These are phyloP conservation scores for Penaeus japonicus DNA, from an alignment of 1,140 invertebrate species.

Conservation along the genomic window DNA sequence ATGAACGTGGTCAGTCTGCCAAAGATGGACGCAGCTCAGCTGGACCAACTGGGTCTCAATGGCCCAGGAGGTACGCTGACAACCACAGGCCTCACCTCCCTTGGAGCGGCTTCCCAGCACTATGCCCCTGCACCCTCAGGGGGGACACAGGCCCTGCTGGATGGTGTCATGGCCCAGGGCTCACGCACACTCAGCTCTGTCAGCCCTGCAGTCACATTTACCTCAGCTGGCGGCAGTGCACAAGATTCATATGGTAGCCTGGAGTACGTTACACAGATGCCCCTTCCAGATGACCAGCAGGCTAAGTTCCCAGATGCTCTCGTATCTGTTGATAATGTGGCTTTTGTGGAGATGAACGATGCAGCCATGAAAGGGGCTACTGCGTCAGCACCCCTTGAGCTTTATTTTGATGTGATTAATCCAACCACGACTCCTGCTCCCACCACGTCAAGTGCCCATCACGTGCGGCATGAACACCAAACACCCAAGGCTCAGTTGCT, in stretches of 20 bases:
- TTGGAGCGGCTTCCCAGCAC: constrained; percentile 26
- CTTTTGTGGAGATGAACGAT: constrained; percentile 54
- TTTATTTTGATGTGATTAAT: constrained; percentile 54
- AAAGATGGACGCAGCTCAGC: constrained; percentile 43
- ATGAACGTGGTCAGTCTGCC: constrained; percentile 52
- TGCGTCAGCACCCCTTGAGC: constrained; percentile 16
- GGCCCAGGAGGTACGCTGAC: not conserved
- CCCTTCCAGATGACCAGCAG: constrained; percentile 43
- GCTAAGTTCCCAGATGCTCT: constrained; percentile 42
- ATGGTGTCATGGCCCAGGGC: constrained; percentile 31
- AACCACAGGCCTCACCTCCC: constrained; percentile 8
- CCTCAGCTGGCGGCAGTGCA: not conserved
- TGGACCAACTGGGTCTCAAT: constrained; percentile 44
- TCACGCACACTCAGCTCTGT: constrained; percentile 17
- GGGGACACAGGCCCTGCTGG: constrained; percentile 28
- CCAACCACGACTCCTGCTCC: constrained; percentile 29
- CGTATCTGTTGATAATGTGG: constrained; percentile 48
- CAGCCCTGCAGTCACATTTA: constrained; percentile 33
- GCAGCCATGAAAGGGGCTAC: constrained; percentile 42
- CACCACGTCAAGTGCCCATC: constrained; percentile 11
- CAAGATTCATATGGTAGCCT: constrained; percentile 40
- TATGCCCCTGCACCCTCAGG: constrained; percentile 31
- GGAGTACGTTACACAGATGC: constrained; percentile 46
- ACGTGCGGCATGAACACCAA: constrained; percentile 47
- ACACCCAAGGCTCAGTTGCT: constrained; percentile 49